Base-by-base conservation (phyloP, 2,113 vertebrate genomes). In the Forbesichthys papilliferus region DNA sequence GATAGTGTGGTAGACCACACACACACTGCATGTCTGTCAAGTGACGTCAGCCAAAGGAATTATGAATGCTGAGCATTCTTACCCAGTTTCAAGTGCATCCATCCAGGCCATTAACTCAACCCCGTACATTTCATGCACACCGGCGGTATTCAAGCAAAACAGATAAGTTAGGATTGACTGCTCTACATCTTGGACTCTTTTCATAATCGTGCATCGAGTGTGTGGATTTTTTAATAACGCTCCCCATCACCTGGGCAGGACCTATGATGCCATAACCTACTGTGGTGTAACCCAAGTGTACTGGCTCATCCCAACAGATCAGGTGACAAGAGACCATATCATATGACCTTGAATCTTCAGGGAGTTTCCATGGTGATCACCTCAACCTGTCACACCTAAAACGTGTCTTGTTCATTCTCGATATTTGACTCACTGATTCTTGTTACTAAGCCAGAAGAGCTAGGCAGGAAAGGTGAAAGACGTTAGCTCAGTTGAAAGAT, bases 401-500 rank as follows among this genome's bases (percentile, higher is more conserved):
- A 74, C 75, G 86, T 84, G 77, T 88, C 80, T 74, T 74, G 75
- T 88, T 88, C 63, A 52, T 20, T 59, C 66, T 77, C 18, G 54
- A 60, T 61, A 78, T 78, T 75, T 79, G 81, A 86, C 69, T 84
- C 74, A 70, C 69, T 80, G 65, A 79, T 83, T 87, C 73, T 56
- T 33, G 62, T 76, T 58, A 76, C 84, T 86, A 77, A 89, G 84
- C 79, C 72, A 52, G 13, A 3, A 52, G 11, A 52, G 49, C 13
- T 14, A 14, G 13, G 49, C 11, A 52, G 49, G 49, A 52, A 4
- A 52, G 49, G 36, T 8, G 4, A 42, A 8, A 6, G 36, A 27
- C 27, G 36, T 42, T 42, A 42, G 36, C 36, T 27, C 27, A 42
- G 36, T 8, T 8, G 36, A 42, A 42, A 42, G 36, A 8, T 42